phyloP scores from a whole-genome alignment of 2,888 invertebrate genomes.

The Agrotis ipsilon region DNA sequence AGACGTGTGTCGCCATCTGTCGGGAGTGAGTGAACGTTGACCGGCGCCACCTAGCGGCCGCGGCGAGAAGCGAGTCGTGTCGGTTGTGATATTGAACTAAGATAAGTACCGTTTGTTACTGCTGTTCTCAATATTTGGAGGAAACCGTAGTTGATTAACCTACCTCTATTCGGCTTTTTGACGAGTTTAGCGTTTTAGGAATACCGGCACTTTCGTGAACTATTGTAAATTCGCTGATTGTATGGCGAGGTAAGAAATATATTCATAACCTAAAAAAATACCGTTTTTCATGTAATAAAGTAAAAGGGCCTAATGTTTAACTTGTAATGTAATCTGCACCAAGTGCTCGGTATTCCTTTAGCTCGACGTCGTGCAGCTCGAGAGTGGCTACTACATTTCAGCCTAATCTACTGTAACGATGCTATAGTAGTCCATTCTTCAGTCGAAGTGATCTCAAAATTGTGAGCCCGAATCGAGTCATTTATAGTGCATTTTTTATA shows the following conservation, averaged over 20 bases:
- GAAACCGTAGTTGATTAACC: slow-evolving; percentile 63
- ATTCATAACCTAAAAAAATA: slow-evolving; percentile 53
- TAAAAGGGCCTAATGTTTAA: slow-evolving; percentile 69
- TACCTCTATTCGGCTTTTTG: slow-evolving; percentile 71
- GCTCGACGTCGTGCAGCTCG: slow-evolving; percentile 47
- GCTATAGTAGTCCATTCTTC: slow-evolving; percentile 75
- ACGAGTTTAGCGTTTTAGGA: slow-evolving; percentile 69
- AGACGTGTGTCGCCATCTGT: slow-evolving; percentile 70
- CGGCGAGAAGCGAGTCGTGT: slow-evolving; percentile 76
- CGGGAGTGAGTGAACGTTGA: slow-evolving; percentile 57
- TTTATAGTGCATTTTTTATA: slow-evolving; percentile 81
- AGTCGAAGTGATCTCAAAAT: slow-evolving; percentile 87
- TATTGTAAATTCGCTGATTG: slow-evolving; percentile 50
- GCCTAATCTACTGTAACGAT: slow-evolving; percentile 51
- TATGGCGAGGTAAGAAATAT: slow-evolving; percentile 58
- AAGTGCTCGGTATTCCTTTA: slow-evolving; percentile 79
- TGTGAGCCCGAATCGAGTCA: slow-evolving; percentile 84
- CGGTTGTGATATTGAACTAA: slow-evolving; percentile 82
- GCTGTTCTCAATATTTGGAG: slow-evolving; percentile 64
- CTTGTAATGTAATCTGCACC: slow-evolving; percentile 69
- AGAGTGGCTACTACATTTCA: slow-evolving; percentile 54
- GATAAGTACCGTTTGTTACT: slow-evolving; percentile 71
- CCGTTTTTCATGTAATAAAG: slow-evolving; percentile 57
- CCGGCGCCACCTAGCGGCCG: slow-evolving; percentile 77
- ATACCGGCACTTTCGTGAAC: slow-evolving; percentile 81